Base-by-base conservation (phyloP, 1,140 invertebrate genomes). In the Episyrphus balteatus region DNA sequence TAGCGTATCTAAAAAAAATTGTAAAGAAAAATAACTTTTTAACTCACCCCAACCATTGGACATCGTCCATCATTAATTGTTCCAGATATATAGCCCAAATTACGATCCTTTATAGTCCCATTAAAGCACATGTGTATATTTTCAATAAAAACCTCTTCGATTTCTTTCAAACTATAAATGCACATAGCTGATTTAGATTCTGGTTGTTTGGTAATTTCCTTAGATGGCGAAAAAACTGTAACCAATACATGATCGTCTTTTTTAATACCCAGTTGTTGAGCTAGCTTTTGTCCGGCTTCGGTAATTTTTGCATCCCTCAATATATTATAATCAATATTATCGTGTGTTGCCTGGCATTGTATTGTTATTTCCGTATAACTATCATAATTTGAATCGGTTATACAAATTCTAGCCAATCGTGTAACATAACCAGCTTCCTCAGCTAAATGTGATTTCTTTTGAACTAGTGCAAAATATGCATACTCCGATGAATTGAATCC, bases 91-190 rank as follows among this genome's bases (percentile, higher is more conserved):
- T 94, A 93, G 15, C 86, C 88, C 81, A 95, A 88, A 59, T 92
- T 92, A 39, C 92, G 75, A 61, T 90, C 87, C 54, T 87, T 88
- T 46, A 84, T 84, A 55, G 86, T 92, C 18, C 90, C 91, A 70
- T 95, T 92, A 66, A 97, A 96, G 71, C 93, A 98, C 82, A 92
- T 88, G 64, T 94, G 88, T 56, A 96, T 94, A 70, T 96, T 97
- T 69, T 93, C 86, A 57, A 90, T 91, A 68, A 98, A 97, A 59
- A 88, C 88, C 44, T 82, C 81, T 61, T 95, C 88, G 53, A 98
- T 90, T 36, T 92, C 84, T 52, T 84, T 78, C 45, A 97, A 70
- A 50, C 84, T 86, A 69, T 84, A 91, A 18, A 88, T 73, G 69
- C 88, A 92, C 49, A 98, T 64, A 1, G 89, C 92, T 5, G 91